Evolutionary conservation across 1,140 invertebrate genomes (phyloP).

Genomic region (Gonioctena quinquepunctata): DNA sequence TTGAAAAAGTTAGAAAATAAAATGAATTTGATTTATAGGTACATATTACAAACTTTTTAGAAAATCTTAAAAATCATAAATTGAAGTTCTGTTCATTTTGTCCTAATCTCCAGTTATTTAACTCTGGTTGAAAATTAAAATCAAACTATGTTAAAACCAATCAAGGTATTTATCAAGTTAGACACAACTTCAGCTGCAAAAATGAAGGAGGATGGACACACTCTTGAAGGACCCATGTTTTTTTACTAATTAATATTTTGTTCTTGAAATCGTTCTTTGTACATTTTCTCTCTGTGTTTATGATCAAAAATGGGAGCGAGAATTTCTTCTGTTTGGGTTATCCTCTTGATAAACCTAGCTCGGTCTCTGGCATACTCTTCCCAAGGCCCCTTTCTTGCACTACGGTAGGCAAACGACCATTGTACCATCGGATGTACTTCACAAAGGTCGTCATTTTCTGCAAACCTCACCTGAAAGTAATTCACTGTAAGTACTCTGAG

Average conservation of each 20-base stretch:
- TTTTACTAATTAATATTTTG: not conserved
- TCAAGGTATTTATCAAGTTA: no score
- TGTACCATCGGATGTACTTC: slow-evolving; percentile 63
- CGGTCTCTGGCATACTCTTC: slow-evolving; percentile 65
- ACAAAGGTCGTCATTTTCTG: slow-evolving; percentile 55
- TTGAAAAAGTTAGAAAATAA: no score
- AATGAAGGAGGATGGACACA: no score
- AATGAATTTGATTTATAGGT: no score
- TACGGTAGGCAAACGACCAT: slow-evolving; percentile 68
- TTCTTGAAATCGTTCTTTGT: slow-evolving; percentile 56
- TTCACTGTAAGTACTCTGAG: not conserved
- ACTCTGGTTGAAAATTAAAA: no score
- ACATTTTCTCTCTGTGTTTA: slow-evolving; percentile 61
- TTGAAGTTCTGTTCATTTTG: no score
- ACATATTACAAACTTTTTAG: no score
- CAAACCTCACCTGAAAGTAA: slow-evolving; percentile 63
- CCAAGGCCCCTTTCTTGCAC: slow-evolving; percentile 68
- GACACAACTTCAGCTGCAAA: no score
- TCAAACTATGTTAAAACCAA: no score
- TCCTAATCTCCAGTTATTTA: no score
- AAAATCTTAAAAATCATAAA: no score
- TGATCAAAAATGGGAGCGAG: slow-evolving; percentile 58
- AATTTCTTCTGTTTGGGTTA: slow-evolving; percentile 54
- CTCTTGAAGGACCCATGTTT: no score
- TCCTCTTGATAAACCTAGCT: slow-evolving; percentile 61